Evolutionary conservation across 64 coral and sea anemone genomes (phyloP).

Genomic region (Montipora cactus): DNA sequence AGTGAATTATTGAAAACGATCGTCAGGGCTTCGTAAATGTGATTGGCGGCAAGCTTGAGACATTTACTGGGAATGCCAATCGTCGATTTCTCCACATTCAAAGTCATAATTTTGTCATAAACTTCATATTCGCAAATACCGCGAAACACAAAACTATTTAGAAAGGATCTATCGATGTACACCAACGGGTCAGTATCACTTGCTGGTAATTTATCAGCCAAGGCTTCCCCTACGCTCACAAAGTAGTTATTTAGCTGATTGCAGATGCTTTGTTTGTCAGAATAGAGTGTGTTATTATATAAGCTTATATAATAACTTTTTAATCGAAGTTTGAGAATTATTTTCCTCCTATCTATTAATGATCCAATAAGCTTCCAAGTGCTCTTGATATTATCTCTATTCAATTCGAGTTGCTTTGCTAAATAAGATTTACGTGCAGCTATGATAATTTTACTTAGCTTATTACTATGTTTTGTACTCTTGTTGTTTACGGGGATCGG

Average conservation of each 20-base stretch:
- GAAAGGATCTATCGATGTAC: constrained; percentile 20
- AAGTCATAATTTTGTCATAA: constrained; percentile 15
- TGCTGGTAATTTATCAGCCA: constrained; percentile 43
- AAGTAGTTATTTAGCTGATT: constrained; percentile 61
- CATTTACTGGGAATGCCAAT: background rate
- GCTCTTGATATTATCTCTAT: constrained; percentile 53
- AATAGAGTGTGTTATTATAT: constrained; percentile 59
- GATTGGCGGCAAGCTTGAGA: constrained; percentile 13
- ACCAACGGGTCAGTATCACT: constrained; percentile 23
- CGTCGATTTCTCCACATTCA: constrained; percentile 41
- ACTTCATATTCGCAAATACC: constrained; percentile 36
- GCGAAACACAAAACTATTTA: constrained; percentile 66
- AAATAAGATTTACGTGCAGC: constrained; percentile 46
- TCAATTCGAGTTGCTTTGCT: constrained; percentile 26
- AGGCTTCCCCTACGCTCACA: constrained; percentile 31
- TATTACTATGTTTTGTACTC: constrained; percentile 48
- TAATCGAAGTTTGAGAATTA: background rate
- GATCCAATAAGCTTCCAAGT: constrained; percentile 62
- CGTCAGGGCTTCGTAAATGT: constrained; percentile 23
- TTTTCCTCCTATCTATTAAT: constrained; percentile 43
- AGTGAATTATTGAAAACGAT: constrained; percentile 42
- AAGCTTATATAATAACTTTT: background rate
- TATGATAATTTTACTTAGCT: constrained; percentile 34
- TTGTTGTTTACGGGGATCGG: constrained; percentile 29
- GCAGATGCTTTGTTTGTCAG: constrained; percentile 2